Evolutionary conservation across 2,888 invertebrate genomes (phyloP), one percentile per base, ranked within the genome.

Genomic region (Eumerus sabulonum): DNA sequence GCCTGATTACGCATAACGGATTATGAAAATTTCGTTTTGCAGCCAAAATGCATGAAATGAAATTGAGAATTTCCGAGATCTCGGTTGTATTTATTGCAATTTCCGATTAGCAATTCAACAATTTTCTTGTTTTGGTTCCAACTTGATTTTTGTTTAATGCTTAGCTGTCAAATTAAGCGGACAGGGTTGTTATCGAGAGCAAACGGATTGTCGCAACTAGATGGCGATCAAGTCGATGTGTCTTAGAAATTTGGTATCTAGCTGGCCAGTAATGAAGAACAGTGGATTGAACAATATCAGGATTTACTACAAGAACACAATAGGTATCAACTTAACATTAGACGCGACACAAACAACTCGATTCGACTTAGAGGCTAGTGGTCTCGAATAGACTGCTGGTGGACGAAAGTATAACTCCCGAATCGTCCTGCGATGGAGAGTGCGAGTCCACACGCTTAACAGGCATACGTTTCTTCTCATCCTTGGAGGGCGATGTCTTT

Each of bases 331-430:
- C n/a, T n/a, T n/a, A n/a, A n/a, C n/a, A n/a, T n/a, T n/a, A n/a
- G n/a, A n/a, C n/a, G n/a, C n/a, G n/a, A 66, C 11, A 18, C 11
- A 35, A 9, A 38, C 18, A 59, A 38, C 36, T 7, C 11, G 36
- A 36, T 27, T 13, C 12, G 16, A 18, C n/a, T 48, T 47, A 74
- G 9, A 73, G 11, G 56, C 56, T 73, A 4, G 76, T 76, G 9
- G 76, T 71, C 47, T 71, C 81, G 48, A 62, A 76, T 47, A 57
- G 47, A 18, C 45, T 54, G 18, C 38, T 56, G 27, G 2, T 27
- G 11, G 81, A 70, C 12, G 74, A 74, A 7, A 76, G 13, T n/a
- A 70, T 76, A 1, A 83, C 51, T 35, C 83, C 83, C 40, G 82
- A 83, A 67, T 83, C 82, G 14, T 74, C 72, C 50, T 68, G 64